Conservation (phyloP, 2,797 vertebrate species). For the Pseudochromis fuscus region DNA sequence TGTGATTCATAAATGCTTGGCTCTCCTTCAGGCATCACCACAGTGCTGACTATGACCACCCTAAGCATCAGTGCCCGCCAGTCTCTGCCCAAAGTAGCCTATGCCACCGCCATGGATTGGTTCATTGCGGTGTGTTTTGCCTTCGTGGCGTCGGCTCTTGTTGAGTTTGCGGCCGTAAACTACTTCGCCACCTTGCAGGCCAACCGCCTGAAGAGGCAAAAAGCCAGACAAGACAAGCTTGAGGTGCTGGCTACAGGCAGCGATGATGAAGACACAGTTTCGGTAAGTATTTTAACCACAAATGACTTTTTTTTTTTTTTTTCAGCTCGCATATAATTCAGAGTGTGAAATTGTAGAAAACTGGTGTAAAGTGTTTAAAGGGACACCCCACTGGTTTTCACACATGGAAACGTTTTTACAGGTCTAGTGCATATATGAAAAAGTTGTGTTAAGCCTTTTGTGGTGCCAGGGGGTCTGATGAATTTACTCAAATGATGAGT, state of each 20-base stretch:
- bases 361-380: too few species aligned
- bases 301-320: too few species aligned
- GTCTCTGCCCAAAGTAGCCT: constrained; percentile 97
- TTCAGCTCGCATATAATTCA: too few species aligned
- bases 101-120: constrained; percentile 99
- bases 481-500: not conserved
- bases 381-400: not conserved
- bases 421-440: not conserved
- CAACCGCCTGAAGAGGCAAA: constrained; percentile 84
- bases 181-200: constrained; percentile 93
- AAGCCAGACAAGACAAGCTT: constrained; percentile 81
- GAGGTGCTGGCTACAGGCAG: constrained; percentile 84
- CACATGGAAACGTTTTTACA: not conserved
- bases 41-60: constrained; percentile 98
- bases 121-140: constrained; percentile 99
- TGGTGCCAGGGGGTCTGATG: not conserved
- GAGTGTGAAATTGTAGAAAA: too few species aligned
- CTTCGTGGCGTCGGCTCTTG: constrained; percentile 96
- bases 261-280: constrained; percentile 83
- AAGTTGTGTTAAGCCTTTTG: not conserved
- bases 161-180: constrained; percentile 98
- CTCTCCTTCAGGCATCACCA: constrained; percentile 90
- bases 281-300: constrained; percentile 63
- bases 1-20: constrained; percentile 9
- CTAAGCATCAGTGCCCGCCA: constrained; percentile 98